Evolutionary conservation across 2,797 vertebrate species (phyloP).

Genomic region (Epinephelus coioides): DNA sequence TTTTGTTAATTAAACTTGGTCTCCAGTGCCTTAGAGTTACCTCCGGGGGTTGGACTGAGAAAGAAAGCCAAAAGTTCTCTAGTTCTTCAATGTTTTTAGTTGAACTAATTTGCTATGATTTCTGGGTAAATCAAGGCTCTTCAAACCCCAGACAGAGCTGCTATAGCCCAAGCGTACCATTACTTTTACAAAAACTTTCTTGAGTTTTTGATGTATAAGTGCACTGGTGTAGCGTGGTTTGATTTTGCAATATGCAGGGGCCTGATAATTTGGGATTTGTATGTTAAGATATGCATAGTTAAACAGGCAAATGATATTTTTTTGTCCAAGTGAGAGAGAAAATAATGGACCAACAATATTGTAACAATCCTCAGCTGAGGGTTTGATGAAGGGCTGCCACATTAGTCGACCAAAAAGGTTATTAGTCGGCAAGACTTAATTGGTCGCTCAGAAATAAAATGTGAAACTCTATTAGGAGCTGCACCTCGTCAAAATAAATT

Average conservation of each 20-base stretch:
- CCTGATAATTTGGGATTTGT: background rate
- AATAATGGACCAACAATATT: background rate
- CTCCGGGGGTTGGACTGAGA: background rate
- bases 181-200: background rate
- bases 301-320: background rate
- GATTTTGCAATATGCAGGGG: background rate
- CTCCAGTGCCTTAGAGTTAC: background rate
- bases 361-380: background rate
- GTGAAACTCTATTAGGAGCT: too few relatives aligned
- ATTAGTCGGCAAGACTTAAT: too few relatives aligned
- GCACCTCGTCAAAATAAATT: too few relatives aligned
- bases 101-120: background rate
- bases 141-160: background rate
- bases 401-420: too few relatives aligned
- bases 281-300: background rate
- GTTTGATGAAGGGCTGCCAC: background rate
- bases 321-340: background rate
- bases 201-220: background rate
- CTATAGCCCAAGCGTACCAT: background rate
- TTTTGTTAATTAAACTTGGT: slow-evolving; percentile 15
- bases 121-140: background rate
- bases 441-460: too few relatives aligned
- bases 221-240: background rate
- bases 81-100: background rate
- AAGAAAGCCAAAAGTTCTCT: background rate